These are phyloP conservation scores for Orthonychiurus folsomi DNA, from an alignment of 2,888 invertebrate species.

Conservation along the genomic window DNA sequence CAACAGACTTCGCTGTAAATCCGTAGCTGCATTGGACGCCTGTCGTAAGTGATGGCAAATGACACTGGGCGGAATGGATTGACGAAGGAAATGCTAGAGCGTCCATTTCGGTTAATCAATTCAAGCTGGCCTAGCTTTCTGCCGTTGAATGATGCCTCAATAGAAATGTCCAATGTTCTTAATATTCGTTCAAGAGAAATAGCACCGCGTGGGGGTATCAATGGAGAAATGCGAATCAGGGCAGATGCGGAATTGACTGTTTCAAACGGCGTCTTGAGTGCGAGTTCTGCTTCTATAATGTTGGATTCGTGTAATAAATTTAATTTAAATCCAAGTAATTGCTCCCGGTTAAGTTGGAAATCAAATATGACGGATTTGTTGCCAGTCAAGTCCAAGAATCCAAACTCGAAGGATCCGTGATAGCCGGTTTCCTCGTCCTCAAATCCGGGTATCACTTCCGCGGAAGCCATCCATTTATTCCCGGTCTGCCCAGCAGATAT, in stretches of 20 bases:
- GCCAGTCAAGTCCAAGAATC: not conserved
- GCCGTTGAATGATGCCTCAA: slow-evolving; percentile 22
- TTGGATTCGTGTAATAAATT: slow-evolving; percentile 8
- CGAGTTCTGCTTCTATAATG: slow-evolving; percentile 20
- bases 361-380: not conserved
- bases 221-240: slow-evolving; percentile 23
- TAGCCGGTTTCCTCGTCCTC: slow-evolving; percentile 14
- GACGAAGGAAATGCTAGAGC: slow-evolving; percentile 34
- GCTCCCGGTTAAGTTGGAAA: not conserved
- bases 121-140: slow-evolving; percentile 32
- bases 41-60: slow-evolving; percentile 33
- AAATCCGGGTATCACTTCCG: slow-evolving; percentile 20
- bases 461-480: not conserved
- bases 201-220: slow-evolving; percentile 7
- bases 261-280: slow-evolving; percentile 29
- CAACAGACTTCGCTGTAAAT: slow-evolving; percentile 40
- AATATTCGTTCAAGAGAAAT: slow-evolving; percentile 19
- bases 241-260: slow-evolving; percentile 22
- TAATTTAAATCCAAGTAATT: slow-evolving; percentile 7
- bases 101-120: slow-evolving; percentile 29
- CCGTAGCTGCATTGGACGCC: slow-evolving; percentile 21
- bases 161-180: slow-evolving; percentile 23
- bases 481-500: slow-evolving; percentile 19
- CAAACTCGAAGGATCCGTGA: slow-evolving; percentile 11
- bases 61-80: slow-evolving; percentile 41